These are phyloP conservation scores for Mayetiola destructor DNA, from an alignment of 2,888 invertebrate species.

Conservation along the genomic window DNA sequence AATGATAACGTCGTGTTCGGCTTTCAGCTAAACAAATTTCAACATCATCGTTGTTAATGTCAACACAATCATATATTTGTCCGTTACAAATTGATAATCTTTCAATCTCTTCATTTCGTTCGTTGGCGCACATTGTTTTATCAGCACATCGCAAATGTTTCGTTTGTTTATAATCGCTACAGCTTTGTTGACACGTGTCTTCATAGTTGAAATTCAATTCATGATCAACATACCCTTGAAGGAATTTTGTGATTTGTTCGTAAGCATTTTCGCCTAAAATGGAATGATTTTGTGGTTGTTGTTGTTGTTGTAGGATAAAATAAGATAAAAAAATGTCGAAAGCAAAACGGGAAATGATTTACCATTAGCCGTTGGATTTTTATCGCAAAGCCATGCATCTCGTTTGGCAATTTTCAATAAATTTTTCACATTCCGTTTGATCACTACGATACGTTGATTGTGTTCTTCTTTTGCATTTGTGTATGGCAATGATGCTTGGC, in stretches of 20 bases:
- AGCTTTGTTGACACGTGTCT: slow-evolving; percentile 54
- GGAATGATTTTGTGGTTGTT: too few species aligned
- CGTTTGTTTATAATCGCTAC: slow-evolving; percentile 52
- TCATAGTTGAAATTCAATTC: slow-evolving; percentile 62
- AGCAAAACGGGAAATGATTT: neutral
- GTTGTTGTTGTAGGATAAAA: too few species aligned
- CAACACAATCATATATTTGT: slow-evolving; percentile 47
- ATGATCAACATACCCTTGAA: slow-evolving; percentile 68
- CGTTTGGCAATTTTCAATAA: neutral
- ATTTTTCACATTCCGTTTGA: neutral
- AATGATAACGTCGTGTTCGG: neutral
- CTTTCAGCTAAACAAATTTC: slow-evolving; percentile 56
- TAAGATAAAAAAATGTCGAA: neutral
- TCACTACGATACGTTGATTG: neutral
- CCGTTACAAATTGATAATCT: slow-evolving; percentile 41
- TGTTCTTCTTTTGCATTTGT: neutral
- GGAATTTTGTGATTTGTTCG: slow-evolving; percentile 44
- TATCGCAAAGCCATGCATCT: neutral
- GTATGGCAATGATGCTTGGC: neutral
- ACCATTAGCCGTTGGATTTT: neutral
- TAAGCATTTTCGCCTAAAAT: neutral
- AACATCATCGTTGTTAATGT: slow-evolving; percentile 65
- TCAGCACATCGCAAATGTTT: slow-evolving; percentile 47
- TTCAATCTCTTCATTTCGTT: slow-evolving; percentile 35
- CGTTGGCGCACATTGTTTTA: slow-evolving; percentile 42